These are phyloP conservation scores for Guaruba guarouba DNA, from an alignment of 2,113 vertebrate species.

Conservation along the genomic window DNA sequence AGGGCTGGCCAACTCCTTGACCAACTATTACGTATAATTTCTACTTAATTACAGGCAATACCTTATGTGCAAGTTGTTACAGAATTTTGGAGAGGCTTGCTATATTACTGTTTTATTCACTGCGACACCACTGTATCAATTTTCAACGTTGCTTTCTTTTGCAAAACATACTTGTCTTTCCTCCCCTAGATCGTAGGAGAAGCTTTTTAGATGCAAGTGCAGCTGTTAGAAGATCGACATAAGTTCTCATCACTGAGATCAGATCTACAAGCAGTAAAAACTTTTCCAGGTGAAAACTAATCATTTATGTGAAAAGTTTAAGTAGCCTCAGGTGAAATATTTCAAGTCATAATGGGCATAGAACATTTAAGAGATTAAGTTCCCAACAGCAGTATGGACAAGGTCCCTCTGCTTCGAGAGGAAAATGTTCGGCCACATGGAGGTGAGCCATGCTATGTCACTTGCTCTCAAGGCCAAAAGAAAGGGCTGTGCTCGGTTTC, in stretches of 20 bases:
- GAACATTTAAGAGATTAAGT: background rate
- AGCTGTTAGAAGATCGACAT: background rate
- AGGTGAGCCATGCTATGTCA: background rate
- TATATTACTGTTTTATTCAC: background rate
- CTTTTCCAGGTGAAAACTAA: background rate
- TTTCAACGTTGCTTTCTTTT: background rate
- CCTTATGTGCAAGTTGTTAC: background rate
- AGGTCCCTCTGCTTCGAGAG: background rate
- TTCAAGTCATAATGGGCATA: background rate
- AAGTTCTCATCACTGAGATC: background rate
- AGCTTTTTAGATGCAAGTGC: background rate
- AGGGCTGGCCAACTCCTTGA: background rate
- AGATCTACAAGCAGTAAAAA: background rate
- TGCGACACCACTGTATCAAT: background rate
- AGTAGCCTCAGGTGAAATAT: background rate
- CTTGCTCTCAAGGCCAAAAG: background rate
- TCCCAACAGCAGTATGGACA: background rate
- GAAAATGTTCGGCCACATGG: background rate
- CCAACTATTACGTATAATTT: background rate
- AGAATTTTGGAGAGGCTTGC: background rate
- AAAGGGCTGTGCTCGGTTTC: background rate
- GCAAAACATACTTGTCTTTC: background rate
- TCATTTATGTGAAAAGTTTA: background rate
- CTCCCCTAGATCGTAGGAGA: background rate
- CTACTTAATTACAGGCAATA: background rate